Evolutionary conservation across 2,113 vertebrate species (phyloP), one percentile per base, ranked within the genome.

Genomic region (Myotis davidii): DNA sequence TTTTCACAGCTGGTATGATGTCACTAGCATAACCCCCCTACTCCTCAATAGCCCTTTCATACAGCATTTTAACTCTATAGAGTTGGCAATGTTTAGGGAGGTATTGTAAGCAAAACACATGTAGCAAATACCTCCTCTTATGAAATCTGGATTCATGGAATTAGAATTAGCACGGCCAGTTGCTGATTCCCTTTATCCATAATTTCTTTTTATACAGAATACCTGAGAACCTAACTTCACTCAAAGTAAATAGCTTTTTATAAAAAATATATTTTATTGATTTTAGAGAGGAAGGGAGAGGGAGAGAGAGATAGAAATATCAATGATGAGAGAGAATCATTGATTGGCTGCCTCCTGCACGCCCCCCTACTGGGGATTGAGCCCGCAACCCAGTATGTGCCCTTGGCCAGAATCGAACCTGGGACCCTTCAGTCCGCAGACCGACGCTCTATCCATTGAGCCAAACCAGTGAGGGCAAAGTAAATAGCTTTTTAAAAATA

Each of bases 1-100:
- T 97, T 77, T 94, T 92, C 34, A 48, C 20, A 85, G 37, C 25
- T 52, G 48, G 48, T 64, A 86, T 88, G 64, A 67, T 73, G 45
- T 91, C 72, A 65, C 37, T 85, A 50, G 86, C 39, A 50, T 76
- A 52, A 16, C 94, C 89, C 81, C 84, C 77, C 9, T 77, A 25
- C 50, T 89, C 52, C 13, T 78, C 50, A 37, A 10, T 27, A 64
- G 92, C 52, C 34, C 48, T 95, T 81, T 42, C 65, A 90, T 73
- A 61, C 45, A 42, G 76, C 88, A 39, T 70, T 59, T 45, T 45
- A 84, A 56, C 87, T 90, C 7, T 50, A 1, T 20, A 16, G 50
- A 94, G 69, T 42, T 77, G 16, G 21, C 77, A 16, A 20, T 34
- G 84, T 78, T 79, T 86, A 50, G 23, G 79, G 52, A 81, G 69